These are phyloP conservation scores for Macropodus opercularis DNA, from an alignment of 2,797 vertebrate species.

Conservation along the genomic window DNA sequence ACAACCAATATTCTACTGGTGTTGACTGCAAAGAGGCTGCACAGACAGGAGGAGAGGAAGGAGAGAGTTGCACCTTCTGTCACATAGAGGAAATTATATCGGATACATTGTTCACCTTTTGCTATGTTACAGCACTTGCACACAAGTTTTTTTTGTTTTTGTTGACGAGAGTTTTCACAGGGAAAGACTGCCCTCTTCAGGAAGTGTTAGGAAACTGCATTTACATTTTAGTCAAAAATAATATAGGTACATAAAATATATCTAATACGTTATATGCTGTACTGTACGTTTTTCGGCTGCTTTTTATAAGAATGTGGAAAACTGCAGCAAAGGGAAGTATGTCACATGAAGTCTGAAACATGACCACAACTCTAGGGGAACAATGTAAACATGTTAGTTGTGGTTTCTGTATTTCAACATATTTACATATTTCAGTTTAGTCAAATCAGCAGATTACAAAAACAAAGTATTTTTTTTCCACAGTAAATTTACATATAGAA, in stretches of 20 bases:
- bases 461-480: neutral
- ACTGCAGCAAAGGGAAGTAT: constrained; percentile 5
- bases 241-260: neutral
- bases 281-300: constrained; percentile 5
- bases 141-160: neutral
- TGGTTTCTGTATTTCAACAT: neutral
- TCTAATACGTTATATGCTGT: neutral
- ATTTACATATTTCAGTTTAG: neutral
- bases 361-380: constrained; percentile 4
- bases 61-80: neutral
- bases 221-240: neutral
- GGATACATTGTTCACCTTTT: neutral
- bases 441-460: neutral
- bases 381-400: constrained; percentile 11
- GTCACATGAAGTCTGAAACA: constrained; percentile 3
- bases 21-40: constrained; percentile 24
- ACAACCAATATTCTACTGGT: neutral
- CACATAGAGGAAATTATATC: constrained; percentile 1
- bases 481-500: neutral
- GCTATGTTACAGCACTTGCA: neutral
- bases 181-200: constrained; percentile 25
- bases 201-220: neutral
- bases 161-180: neutral
- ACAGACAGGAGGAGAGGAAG: neutral
- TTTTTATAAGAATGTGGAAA: neutral